phyloP scores from a whole-genome alignment of 2,888 invertebrate genomes.

The Cataglyphis altisquamis region DNA sequence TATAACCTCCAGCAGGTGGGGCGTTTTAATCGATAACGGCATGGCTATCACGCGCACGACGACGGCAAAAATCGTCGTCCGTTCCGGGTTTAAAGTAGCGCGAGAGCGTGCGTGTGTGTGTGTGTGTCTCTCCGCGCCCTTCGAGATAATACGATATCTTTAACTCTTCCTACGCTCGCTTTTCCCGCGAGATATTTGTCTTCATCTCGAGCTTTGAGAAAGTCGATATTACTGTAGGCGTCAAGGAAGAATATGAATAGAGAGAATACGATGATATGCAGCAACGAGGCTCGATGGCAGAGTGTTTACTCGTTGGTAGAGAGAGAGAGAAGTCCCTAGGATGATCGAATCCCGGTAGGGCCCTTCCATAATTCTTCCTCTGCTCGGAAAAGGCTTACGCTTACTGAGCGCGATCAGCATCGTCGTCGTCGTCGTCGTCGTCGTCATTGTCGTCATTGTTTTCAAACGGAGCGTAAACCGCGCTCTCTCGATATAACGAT shows the following conservation, averaged over 20 bases:
- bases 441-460: constrained; percentile 11
- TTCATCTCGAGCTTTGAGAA: constrained; percentile 28
- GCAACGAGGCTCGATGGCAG: too few species aligned
- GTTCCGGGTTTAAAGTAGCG: constrained; percentile 56
- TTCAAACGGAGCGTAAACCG: constrained; percentile 41
- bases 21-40: constrained; percentile 56
- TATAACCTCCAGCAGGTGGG: constrained; percentile 56
- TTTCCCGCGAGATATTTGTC: constrained; percentile 39
- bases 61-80: constrained; percentile 40
- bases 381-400: too few species aligned
- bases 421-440: not conserved
- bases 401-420: not conserved
- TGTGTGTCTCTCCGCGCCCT: not conserved
- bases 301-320: too few species aligned
- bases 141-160: constrained; percentile 30
- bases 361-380: too few species aligned
- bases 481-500: constrained; percentile 32
- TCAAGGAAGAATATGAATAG: too few species aligned
- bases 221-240: constrained; percentile 22
- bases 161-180: constrained; percentile 43
- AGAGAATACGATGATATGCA: too few species aligned
- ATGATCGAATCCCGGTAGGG: too few species aligned
- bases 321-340: too few species aligned
- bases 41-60: constrained; percentile 23
- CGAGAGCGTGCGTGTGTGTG: not conserved